Percentiles rank a stretch among this genome's conserved stretches.
Conservation (phyloP, 2,797 vertebrate genomes). For the Pangasius djambal region DNA sequence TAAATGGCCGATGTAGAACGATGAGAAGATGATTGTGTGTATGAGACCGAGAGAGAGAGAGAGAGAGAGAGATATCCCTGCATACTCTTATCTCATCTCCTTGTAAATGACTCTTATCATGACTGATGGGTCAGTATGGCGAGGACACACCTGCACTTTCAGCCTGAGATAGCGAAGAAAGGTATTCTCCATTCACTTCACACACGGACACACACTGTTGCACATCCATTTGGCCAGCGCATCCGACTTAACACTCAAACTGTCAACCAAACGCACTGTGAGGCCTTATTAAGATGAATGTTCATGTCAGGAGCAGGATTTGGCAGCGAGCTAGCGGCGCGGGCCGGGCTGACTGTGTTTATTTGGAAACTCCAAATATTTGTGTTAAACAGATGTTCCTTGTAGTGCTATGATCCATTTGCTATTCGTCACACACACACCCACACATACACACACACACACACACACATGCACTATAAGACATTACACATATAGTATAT, state of each 20-base stretch:
- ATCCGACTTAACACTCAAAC: slow-evolving; percentile 38
- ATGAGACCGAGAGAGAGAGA: not conserved
- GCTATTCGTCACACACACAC: slow-evolving; percentile 42
- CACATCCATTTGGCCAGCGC: slow-evolving; percentile 15
- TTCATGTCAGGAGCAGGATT: slow-evolving; percentile 52
- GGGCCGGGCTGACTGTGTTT: slow-evolving; percentile 57
- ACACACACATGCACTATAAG: slow-evolving; percentile 10
- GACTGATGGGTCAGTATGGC: slow-evolving; percentile 24
- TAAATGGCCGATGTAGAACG: not conserved
- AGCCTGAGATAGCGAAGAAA: not conserved
- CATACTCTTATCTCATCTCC: slow-evolving; percentile 14
- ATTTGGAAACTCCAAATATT: slow-evolving; percentile 67
- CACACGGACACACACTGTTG: not conserved
- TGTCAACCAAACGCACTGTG: slow-evolving; percentile 31
- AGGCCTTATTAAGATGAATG: slow-evolving; percentile 61
- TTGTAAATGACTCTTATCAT: not conserved
- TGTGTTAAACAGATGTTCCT: slow-evolving; percentile 58
- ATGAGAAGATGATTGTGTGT: not conserved
- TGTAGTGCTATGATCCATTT: slow-evolving; percentile 57
- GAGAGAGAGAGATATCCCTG: not conserved
- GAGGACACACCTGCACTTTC: slow-evolving; percentile 1
- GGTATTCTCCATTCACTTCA: not conserved
- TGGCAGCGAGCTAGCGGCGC: slow-evolving; percentile 29
- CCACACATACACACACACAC: slow-evolving; percentile 17
- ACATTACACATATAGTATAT: slow-evolving; percentile 39